Base-by-base conservation (phyloP, 1,140 invertebrate genomes). In the Pinna nobilis region DNA sequence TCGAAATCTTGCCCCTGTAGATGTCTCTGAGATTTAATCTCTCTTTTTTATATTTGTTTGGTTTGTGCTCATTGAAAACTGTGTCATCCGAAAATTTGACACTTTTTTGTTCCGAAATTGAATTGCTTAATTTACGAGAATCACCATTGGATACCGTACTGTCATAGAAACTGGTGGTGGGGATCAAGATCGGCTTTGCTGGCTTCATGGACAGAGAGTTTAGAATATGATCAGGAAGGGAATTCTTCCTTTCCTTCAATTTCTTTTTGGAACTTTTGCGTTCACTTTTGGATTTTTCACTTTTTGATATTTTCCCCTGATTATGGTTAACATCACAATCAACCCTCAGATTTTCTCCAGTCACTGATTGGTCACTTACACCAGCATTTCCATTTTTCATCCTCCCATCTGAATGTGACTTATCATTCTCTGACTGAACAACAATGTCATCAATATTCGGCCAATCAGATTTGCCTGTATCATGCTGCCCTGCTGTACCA, bases 11-110 rank as follows among this genome's bases (percentile, higher is more conserved):
- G n/a, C n/a, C n/a, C n/a, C n/a, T n/a, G n/a, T n/a, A n/a, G n/a
- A n/a, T n/a, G n/a, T n/a, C n/a, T n/a, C 70, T 55, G 15, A 77
- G 44, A 55, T 66, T 76, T 32, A 80, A 61, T 50, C 55, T 74
- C 41, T 81, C 79, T 53, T 73, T 57, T 61, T 68, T 70, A 63
- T 78, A 81, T 50, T 78, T 81, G 2, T 74, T 78, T 37, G 66
- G 60, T 76, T 76, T 78, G 15, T 71, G 63, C 11, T 81, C 79
- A 66, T 78, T 81, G 51, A 78, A 78, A 30, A 81, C 79, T 47
- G 79, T 81, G 33, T 81, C 79, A 20, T 81, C 57, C 20, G 79
- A 76, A 74, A 81, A 81, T 47, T 78, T 81, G 9, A 81, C 79
- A 65, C 53, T 61, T 57, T 81, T 81, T 11, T 73, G 55, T 70